Base-by-base conservation (phyloP, 2,888 invertebrate species). In the Anaspis maculata region DNA sequence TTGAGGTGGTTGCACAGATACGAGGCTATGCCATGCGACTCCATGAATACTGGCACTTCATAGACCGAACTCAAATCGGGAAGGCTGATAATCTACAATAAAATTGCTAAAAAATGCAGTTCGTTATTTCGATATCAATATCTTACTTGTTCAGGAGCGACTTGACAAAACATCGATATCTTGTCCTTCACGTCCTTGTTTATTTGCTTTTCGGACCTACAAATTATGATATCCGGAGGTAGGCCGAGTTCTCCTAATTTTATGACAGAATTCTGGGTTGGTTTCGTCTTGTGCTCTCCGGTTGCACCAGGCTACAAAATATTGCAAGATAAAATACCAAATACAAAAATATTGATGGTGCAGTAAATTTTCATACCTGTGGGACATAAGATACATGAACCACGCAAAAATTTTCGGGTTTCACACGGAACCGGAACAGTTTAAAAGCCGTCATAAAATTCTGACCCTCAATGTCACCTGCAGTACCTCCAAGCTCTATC, bases 401-500 rank as follows among this genome's bases (percentile, higher is more conserved):
- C 56, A 85, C 83, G 61, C 94, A 94, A 61, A 98, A 94, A 59
- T 96, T 94, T 56, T 96, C 94, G 37, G 77, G 72, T 55, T 87
- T 88, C 0, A 92, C 94, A 48, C 90, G 73, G 59, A 95, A 95
- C 60, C 96, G 95, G 59, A 97, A 96, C 58, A 97, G 97, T 13
- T 96, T 73, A 62, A 98, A 97, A 3, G 97, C 97, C 67, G 98
- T 97, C 1, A 97, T 90, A 66, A 97, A 98, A 0, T 96, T 91
- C 96, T 97, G 97, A 41, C 96, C 92, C 68, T 98, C 98, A 48
- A 98, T 98, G 59, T 99, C 98, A 32, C 98, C 98, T 45, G 98
- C 89, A 1, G 97, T 98, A 5, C 98, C 98, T 26, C 98, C 98
- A 24, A 98, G 73, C 70, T 97, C 89, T 31, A 92, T 77, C 41